Conservation (phyloP, 2,888 invertebrate species). For the Sacculina carcini region DNA sequence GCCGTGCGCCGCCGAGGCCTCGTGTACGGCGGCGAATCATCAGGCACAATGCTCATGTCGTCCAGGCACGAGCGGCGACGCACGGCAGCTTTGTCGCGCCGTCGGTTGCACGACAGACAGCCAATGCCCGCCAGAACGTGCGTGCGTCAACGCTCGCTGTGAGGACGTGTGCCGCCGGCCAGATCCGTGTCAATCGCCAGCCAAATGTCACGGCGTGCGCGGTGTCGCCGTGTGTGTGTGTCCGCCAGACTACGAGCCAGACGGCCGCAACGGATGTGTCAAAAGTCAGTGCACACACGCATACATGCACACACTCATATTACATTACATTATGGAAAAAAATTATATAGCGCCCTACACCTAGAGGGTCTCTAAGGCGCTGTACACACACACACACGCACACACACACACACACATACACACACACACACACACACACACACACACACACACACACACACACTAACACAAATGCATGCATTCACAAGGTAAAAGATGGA, state of each 20-base stretch:
- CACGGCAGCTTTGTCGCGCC: constrained; percentile 18
- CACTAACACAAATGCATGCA: no score
- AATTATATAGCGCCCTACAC: no score
- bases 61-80: constrained; percentile 18
- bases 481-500: no score
- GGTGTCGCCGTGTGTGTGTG: constrained; percentile 67
- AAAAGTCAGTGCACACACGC: constrained; percentile 16
- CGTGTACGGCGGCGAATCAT: constrained; percentile 17
- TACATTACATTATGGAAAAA: no score
- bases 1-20: constrained; percentile 18
- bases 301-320: no score
- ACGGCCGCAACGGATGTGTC: constrained; percentile 16
- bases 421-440: no score
- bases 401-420: no score
- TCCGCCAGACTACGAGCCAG: constrained; percentile 39
- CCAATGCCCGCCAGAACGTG: constrained; percentile 59
- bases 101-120: constrained; percentile 62
- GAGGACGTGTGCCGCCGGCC: constrained; percentile 52
- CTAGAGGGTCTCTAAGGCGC: no score
- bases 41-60: constrained; percentile 19
- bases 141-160: constrained; percentile 62
- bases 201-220: constrained; percentile 51
- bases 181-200: constrained; percentile 47
- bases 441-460: no score
- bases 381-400: no score